phyloP scores from a whole-genome alignment of 2,888 invertebrate species.

The Lithophane ornitopus region DNA sequence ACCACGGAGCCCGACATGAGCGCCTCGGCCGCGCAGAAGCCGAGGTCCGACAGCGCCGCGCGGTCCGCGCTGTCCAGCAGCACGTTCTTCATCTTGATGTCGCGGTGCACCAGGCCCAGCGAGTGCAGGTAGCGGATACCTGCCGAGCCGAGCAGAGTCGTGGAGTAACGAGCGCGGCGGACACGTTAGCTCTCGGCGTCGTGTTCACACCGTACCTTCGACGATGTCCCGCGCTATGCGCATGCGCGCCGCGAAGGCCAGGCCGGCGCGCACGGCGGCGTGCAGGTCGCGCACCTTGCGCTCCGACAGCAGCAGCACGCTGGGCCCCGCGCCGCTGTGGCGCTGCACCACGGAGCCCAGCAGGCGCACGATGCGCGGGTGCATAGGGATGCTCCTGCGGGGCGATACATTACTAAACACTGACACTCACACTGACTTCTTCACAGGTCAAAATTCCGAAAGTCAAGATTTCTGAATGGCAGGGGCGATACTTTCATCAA shows the following conservation, averaged over 20 bases:
- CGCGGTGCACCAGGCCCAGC: conserved; percentile 96
- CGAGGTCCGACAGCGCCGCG: conserved; percentile 96
- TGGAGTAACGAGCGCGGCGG: too few species aligned
- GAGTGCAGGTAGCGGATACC: conserved; percentile 97
- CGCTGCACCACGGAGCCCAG: conserved; percentile 96
- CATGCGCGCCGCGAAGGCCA: conserved; percentile 92
- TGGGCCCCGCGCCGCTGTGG: conserved; percentile 92
- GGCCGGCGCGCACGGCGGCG: conserved; percentile 93
- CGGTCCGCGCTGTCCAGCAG: conserved; percentile 93
- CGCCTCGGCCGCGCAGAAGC: conserved; percentile 97
- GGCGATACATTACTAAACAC: too few species aligned
- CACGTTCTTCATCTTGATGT: conserved; percentile 97
- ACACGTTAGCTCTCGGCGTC: too few species aligned
- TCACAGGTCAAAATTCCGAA: too few species aligned
- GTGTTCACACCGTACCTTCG: conserved; percentile 90
- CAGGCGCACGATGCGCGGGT: conserved; percentile 94
- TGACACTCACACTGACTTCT: too few species aligned
- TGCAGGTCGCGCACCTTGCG: conserved; percentile 94
- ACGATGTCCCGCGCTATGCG: conserved; percentile 95
- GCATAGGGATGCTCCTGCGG: conserved; percentile 94
- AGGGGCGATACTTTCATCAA: too few species aligned
- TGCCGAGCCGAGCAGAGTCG: conserved; percentile 49
- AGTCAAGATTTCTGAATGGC: too few species aligned
- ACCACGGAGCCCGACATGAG: conserved; percentile 97
- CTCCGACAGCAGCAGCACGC: conserved; percentile 95